Conservation (phyloP, 1,140 invertebrate species). For the Nephotettix cincticeps region DNA sequence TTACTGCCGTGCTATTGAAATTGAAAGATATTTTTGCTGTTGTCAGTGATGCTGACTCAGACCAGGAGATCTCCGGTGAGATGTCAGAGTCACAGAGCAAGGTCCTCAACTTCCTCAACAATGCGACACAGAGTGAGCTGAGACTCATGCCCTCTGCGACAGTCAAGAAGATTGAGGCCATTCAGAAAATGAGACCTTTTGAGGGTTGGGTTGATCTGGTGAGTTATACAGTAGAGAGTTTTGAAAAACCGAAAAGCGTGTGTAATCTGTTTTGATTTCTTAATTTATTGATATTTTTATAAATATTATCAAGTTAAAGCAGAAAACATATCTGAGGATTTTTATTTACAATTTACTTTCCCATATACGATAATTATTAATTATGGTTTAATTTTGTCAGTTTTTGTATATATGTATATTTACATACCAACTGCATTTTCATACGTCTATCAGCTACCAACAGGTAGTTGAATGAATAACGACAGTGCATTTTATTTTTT, state of each 20-base stretch:
- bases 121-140: conserved; percentile 62
- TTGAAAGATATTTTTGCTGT: too few species aligned
- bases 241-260: conserved; percentile 23
- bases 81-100: conserved; percentile 66
- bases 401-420: too few species aligned
- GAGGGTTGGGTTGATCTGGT: conserved; percentile 70
- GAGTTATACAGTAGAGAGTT: too few species aligned
- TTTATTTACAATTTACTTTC: neutral
- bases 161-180: conserved; percentile 68
- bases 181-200: conserved; percentile 68
- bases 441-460: too few species aligned
- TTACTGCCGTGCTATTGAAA: too few species aligned
- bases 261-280: conserved; percentile 1
- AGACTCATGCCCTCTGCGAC: conserved; percentile 66
- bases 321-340: neutral
- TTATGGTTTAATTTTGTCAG: neutral
- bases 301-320: neutral
- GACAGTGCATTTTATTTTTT: too few species aligned
- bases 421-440: too few species aligned
- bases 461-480: too few species aligned
- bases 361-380: neutral
- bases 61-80: conserved; percentile 66
- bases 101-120: conserved; percentile 76
- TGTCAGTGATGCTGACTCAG: conserved; percentile 67
- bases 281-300: neutral